Evolutionary conservation across 1,140 invertebrate genomes (phyloP), one percentile per base, ranked within the genome.

Genomic region (Eupeodes corollae): DNA sequence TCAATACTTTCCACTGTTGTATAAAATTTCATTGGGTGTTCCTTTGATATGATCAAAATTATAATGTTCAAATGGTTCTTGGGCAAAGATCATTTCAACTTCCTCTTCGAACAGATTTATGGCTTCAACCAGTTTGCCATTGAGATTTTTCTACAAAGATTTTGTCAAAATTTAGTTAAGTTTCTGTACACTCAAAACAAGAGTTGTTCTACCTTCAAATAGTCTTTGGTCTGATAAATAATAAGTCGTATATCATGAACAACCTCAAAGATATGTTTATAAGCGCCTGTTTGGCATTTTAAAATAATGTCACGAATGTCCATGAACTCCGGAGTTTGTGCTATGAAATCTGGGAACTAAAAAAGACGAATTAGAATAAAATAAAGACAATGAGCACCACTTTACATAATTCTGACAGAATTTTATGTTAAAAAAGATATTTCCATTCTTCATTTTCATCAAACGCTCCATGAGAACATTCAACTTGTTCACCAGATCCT

Each of bases 221-320:
- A 63, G 26, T 52, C 52, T 31, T 59, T 57, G 12, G 52, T 61
- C 47, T 56, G 52, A 39, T 61, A 68, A 5, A 65, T 50, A 41
- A 73, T 61, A 39, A 63, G 61, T 31, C 62, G 59, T 10, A 73
- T 46, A 57, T 73, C 71, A 41, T 71, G 59, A 6, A 73, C 57
- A 12, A 71, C 59, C 53, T 73, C 67, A 26, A 54, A 54, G 5
- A 64, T 37, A 46, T 67, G 60, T n/a, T 68, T 47, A 48, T 70
- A 72, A 1, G 52, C 50, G 42, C 61, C 63, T 15, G 57, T 60
- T 50, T 67, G 59, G 37, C 58, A 64, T 46, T 61, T 67, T 12
- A 73, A 26, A 35, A 72, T 62, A 33, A 69, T 62, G 3, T 56
- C 48, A 0, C 61, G 56, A 5, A 67, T 42, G 44, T 67, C 64